Percentiles rank a stretch among this genome's conserved stretches.
These are phyloP conservation scores for Haemorhous mexicanus DNA, from an alignment of 2,113 vertebrate genomes.

Conservation along the genomic window DNA sequence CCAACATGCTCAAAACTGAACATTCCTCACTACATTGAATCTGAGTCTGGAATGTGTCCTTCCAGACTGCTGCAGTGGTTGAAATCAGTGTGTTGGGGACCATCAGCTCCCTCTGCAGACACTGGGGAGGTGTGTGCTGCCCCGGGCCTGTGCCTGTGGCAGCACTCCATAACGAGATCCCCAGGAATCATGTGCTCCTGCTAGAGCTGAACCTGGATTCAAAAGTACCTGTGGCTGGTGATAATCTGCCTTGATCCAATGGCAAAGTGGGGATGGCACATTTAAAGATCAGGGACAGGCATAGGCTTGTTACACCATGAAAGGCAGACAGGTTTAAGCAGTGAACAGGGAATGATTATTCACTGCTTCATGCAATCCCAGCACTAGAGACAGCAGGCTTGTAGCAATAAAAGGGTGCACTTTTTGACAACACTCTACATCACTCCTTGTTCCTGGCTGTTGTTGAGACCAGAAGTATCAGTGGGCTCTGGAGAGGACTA, in stretches of 20 bases:
- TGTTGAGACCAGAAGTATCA: background rate
- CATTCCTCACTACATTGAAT: background rate
- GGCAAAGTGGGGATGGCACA: background rate
- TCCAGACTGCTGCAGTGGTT: background rate
- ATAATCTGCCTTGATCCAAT: background rate
- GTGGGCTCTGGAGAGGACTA: background rate
- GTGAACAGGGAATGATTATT: background rate
- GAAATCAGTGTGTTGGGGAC: background rate
- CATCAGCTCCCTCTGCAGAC: background rate
- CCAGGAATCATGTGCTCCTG: background rate
- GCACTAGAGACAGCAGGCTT: background rate
- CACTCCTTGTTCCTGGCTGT: background rate
- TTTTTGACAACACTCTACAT: conserved; percentile 12
- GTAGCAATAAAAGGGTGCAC: background rate
- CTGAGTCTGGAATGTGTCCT: background rate
- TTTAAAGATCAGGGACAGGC: background rate
- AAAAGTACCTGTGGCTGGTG: background rate
- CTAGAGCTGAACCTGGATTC: background rate
- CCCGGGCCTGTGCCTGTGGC: background rate
- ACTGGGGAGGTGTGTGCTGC: background rate
- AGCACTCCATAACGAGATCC: background rate
- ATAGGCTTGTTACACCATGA: background rate
- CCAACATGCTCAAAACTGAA: background rate
- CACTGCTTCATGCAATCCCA: background rate
- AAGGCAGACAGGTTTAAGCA: background rate